Base-by-base conservation (phyloP, 1,140 invertebrate species). In the Drepana arcuata region DNA sequence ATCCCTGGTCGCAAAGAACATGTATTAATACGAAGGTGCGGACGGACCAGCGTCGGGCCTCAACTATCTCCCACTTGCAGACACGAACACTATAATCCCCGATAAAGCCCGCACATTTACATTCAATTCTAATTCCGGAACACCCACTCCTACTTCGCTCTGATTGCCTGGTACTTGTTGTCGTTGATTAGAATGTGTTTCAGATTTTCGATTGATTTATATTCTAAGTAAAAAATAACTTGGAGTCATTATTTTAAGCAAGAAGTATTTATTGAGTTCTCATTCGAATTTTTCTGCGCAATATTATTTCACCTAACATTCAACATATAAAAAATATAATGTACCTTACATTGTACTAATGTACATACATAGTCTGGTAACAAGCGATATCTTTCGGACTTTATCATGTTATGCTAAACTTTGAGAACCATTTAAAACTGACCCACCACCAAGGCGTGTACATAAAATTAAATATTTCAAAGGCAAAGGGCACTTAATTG, bases 21-120 rank as follows among this genome's bases (percentile, higher is more conserved):
- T 52, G 52, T 55, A 62, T 56, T 56, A 54, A 51, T 52, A 59
- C 32, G 42, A 42, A 50, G 44, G 43, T 35, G 39, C 27, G 50
- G 46, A 61, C 46, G 57, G 69, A 54, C 58, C 64, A 54, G 58
- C 40, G 38, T 28, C 24, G 50, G 43, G 48, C 54, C 51, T 43
- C 61, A 81, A 81, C 77, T 81, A 81, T 81, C 77, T 81, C 62
- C 54, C 63, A 52, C 45, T 69, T 54, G 63, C 77, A 81, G 77
- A 70, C 61, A 62, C 64, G 70, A 73, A 66, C 68, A 84, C 83
- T 82, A 84, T 84, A 84, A 84, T 84, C 83, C 80, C 68, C 75
- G 83, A 84, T 84, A 84, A 84, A 82, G 72, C 83, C 83, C 83
- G 83, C 83, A 84, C 83, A 84, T 84, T 84, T 84, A 83, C 83